Conservation (phyloP, 2,113 vertebrate genomes). For the Agelaius phoeniceus region DNA sequence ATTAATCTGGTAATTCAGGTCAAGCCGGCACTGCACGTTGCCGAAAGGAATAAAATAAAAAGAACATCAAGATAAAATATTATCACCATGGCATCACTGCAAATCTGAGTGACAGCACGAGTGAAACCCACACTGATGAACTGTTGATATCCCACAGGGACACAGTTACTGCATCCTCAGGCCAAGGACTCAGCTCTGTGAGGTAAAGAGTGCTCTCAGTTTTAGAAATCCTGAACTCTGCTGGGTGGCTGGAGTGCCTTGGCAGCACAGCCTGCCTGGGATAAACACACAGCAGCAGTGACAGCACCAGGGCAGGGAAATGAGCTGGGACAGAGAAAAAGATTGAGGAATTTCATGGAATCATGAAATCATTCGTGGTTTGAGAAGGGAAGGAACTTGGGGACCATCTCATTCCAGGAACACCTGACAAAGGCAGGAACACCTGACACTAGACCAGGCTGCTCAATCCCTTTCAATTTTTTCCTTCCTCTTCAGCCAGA, state of each 20-base stretch:
- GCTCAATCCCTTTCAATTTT: background rate
- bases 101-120: background rate
- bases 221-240: background rate
- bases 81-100: background rate
- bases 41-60: background rate
- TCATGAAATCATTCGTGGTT: too few species aligned
- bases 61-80: background rate
- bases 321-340: background rate
- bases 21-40: background rate
- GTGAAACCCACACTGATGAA: background rate
- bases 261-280: background rate
- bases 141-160: background rate
- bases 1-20: constrained; percentile 15
- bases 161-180: background rate
- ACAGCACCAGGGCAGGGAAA: background rate
- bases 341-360: background rate
- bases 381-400: background rate
- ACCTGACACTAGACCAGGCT: background rate
- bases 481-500: background rate
- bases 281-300: background rate
- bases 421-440: background rate
- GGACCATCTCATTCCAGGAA: background rate
- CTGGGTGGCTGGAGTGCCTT: background rate
- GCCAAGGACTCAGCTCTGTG: background rate
- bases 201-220: background rate